Conservation (phyloP, 2,888 invertebrate genomes). For the Leptopilina syphax region DNA sequence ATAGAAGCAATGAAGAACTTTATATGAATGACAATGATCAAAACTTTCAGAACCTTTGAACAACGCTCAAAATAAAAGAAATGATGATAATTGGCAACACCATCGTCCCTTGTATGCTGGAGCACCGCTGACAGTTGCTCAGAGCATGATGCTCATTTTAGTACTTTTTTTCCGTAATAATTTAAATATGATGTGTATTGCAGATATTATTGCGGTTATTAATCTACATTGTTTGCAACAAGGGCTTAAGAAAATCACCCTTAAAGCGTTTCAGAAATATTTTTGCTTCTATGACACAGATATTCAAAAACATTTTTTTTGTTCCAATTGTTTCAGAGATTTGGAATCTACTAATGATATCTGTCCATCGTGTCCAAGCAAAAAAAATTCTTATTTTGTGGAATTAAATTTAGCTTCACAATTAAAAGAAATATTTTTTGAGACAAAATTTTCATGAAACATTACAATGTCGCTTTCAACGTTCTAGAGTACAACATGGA, state of each 20-base stretch:
- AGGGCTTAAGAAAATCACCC: conserved; percentile 20
- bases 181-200: conserved; percentile 17
- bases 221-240: conserved; percentile 38
- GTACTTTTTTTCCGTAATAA: conserved; percentile 37
- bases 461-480: conserved; percentile 35
- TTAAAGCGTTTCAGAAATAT: conserved; percentile 38
- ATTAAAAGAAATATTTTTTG: conserved; percentile 45
- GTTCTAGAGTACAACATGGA: conserved; percentile 1
- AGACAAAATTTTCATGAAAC: conserved; percentile 3
- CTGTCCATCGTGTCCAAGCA: background rate
- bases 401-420: no score
- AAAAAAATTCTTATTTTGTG: conserved; percentile 36
- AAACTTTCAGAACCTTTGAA: no score
- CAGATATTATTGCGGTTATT: conserved; percentile 39
- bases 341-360: background rate
- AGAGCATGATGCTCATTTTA: conserved; percentile 43
- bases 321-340: conserved; percentile 9
- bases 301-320: conserved; percentile 25
- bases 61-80: no score
- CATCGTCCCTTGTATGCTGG: conserved; percentile 9
- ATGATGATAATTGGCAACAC: background rate
- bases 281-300: background rate
- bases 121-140: conserved; percentile 43
- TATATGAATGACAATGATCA: no score
- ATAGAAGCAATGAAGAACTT: no score